Conservation (phyloP, 2,888 invertebrate species). For the Chymomyza fuscimana region DNA sequence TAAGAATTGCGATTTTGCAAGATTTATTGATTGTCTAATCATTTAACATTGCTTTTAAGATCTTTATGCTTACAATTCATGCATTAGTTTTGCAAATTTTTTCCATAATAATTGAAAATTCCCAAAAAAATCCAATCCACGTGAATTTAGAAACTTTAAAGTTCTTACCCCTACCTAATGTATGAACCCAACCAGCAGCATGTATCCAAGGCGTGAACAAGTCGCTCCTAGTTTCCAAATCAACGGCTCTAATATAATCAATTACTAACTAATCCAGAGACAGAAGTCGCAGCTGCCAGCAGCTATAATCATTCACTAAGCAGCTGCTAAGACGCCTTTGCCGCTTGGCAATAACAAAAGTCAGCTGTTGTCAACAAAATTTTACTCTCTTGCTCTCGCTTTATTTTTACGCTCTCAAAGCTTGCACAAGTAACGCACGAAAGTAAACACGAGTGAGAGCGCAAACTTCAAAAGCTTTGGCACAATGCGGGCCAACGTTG, state of each 20-base stretch:
- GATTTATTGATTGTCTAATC: too few species aligned
- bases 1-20: too few species aligned
- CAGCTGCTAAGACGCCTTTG: constrained; percentile 53
- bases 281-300: constrained; percentile 17
- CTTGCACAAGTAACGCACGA: constrained; percentile 13
- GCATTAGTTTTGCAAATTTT: too few species aligned
- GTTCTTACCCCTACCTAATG: too few species aligned
- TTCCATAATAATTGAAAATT: too few species aligned
- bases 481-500: constrained; percentile 55
- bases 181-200: too few species aligned
- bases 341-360: constrained; percentile 63
- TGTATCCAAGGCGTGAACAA: neutral
- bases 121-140: too few species aligned
- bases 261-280: constrained; percentile 35
- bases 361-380: constrained; percentile 61
- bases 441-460: neutral
- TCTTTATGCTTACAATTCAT: too few species aligned
- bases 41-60: too few species aligned
- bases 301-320: constrained; percentile 18
- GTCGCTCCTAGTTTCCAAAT: neutral
- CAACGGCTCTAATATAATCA: constrained; percentile 31
- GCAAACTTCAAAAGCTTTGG: constrained; percentile 47
- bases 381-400: constrained; percentile 15
- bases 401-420: constrained; percentile 38
- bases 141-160: too few species aligned